A percentile compares a stretch with the other conserved stretches of the same genome.
Conservation (phyloP, 2,113 vertebrate species). For the Muntiacus muntjak region DNA sequence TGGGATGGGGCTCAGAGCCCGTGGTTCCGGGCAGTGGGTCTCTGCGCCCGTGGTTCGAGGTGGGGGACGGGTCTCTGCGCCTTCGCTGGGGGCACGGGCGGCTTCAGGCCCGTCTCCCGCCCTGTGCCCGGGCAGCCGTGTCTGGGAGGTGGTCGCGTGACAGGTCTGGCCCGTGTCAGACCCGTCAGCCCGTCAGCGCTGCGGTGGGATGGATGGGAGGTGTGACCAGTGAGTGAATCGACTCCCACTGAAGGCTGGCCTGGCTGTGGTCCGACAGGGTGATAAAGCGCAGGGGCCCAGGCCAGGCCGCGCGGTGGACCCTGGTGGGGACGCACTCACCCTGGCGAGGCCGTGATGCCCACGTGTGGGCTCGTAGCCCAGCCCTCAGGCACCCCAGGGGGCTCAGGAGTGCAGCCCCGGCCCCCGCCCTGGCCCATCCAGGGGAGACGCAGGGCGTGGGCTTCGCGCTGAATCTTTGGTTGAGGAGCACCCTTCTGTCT, state of each 20-base stretch:
- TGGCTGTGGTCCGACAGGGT: accelerated
- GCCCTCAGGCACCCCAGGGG: neutral
- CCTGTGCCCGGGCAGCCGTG: accelerated
- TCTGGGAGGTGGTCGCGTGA: neutral
- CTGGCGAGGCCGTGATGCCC: neutral
- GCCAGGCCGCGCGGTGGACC: accelerated
- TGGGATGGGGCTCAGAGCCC: too few species aligned
- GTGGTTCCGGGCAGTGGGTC: too few species aligned
- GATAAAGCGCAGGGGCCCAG: neutral
- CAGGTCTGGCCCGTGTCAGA: neutral
- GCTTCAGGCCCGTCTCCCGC: accelerated
- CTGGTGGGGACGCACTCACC: neutral
- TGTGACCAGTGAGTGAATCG: neutral
- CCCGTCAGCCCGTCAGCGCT: neutral
- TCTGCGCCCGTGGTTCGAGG: accelerated
- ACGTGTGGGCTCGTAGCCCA: neutral
- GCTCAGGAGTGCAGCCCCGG: neutral
- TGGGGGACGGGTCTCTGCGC: neutral
- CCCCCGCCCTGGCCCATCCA: neutral
- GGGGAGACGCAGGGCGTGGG: neutral
- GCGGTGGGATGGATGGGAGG: neutral
- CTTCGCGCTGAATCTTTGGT: accelerated
- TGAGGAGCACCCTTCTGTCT: neutral
- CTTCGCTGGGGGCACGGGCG: accelerated
- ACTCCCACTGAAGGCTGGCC: neutral